Conservation (phyloP, 2,888 invertebrate genomes). For the Stenotaenia linearis region DNA sequence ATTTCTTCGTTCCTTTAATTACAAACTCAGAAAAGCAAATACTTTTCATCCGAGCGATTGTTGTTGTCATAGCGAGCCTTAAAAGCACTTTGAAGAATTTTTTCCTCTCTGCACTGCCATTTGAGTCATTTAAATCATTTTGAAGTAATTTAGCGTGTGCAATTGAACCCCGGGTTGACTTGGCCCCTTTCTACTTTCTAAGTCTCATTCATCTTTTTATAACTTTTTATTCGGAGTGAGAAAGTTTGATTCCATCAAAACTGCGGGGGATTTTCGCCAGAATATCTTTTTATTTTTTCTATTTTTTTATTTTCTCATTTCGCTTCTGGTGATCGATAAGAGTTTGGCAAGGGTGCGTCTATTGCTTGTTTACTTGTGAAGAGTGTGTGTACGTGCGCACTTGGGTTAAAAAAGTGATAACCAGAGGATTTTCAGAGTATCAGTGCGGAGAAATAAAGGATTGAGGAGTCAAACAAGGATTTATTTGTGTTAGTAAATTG, state of each 20-base stretch:
- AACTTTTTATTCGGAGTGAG: slow-evolving; percentile 4
- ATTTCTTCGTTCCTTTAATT: no score
- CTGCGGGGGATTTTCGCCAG: background rate
- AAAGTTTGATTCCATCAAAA: slow-evolving; percentile 4
- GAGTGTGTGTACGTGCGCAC: background rate
- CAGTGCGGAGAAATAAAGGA: background rate
- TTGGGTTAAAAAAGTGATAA: background rate
- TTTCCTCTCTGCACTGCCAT: background rate
- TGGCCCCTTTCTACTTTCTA: background rate
- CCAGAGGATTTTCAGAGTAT: background rate
- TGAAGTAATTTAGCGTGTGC: background rate
- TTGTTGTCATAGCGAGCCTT: background rate
- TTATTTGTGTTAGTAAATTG: background rate
- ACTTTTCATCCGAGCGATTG: background rate
- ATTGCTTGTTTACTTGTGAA: background rate
- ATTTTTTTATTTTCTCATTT: background rate
- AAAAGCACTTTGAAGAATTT: background rate
- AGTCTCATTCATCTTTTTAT: background rate
- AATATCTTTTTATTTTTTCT: background rate
- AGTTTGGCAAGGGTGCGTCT: background rate
- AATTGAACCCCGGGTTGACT: background rate
- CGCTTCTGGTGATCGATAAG: background rate
- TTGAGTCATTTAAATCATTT: background rate
- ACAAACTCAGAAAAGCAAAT: no score
- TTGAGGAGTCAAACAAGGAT: background rate